Evolutionary conservation across 2,888 invertebrate genomes (phyloP), one percentile per base, ranked within the genome.

Genomic region (Ichneumoninae sp.): DNA sequence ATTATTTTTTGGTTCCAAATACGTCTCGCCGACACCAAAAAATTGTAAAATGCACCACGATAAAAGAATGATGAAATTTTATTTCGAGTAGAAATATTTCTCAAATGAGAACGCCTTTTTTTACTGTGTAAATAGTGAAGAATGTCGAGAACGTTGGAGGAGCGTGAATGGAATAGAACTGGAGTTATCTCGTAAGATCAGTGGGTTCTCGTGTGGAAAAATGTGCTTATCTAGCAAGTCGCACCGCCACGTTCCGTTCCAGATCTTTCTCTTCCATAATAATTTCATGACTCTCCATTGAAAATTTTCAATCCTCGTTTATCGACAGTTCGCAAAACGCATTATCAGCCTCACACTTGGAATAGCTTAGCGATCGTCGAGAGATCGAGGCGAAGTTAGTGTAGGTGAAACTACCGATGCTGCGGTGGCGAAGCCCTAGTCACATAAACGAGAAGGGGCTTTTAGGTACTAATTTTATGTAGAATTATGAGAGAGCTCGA

Each of bases 391-490:
- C 22, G 70, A 79, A 81, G 69, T 52, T 78, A 19, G 74, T 4
- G 16, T 16, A 50, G 22, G 70, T 66, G 84, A 82, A 79, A 79
- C 70, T 79, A 68, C 62, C 54, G 68, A 84, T 72, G 68, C 69
- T 76, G 79, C n/a, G 16, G 13, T 33, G 72, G 33, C 62, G 79
- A 75, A 54, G 72, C 76, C 71, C 79, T 71, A 40, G 72, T 72
- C 79, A 50, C 84, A 85, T 85, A 82, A 85, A 76, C 84, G 84
- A 80, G 82, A 85, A 85, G 69, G 91, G 90, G 93, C 92, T 91
- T 92, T 93, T 93, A 93, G 92, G 90, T 91, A 90, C 92, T 93
- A 93, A 93, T 93, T 93, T 92, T 93, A 93, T 93, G 93, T 93
- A 92, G 91, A 93, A 91, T 92, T 93, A 93, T 91, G 93, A 92